Percentiles rank a stretch among this genome's conserved stretches.
Evolutionary conservation across 1,140 invertebrate species (phyloP).

Genomic region (Drosophila sucinea): DNA sequence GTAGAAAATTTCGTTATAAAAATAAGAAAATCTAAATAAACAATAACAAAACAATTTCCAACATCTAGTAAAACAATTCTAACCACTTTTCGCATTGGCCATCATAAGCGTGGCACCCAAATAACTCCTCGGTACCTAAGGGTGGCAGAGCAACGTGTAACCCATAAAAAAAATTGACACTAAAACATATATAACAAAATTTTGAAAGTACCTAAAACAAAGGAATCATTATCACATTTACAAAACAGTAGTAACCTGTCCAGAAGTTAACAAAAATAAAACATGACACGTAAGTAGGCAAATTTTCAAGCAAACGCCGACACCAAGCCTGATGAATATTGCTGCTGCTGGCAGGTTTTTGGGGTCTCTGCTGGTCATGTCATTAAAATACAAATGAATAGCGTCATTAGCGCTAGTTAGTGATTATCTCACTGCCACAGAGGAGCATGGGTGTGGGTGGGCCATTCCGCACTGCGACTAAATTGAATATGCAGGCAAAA

Average conservation of each 20-base stretch:
- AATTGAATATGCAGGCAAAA: conserved; percentile 22
- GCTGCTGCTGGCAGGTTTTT: neutral
- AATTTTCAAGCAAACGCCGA: neutral
- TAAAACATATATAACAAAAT: conserved; percentile 9
- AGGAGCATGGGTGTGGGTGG: neutral
- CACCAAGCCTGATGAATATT: neutral
- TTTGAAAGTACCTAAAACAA: neutral
- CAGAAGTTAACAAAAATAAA: conserved; percentile 18
- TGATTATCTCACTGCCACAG: neutral
- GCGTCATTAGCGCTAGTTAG: neutral
- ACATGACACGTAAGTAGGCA: conserved; percentile 50
- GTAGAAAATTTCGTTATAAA: neutral
- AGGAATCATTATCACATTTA: neutral
- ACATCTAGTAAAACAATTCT: neutral
- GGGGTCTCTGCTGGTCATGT: neutral
- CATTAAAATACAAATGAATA: neutral
- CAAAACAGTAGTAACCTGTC: neutral
- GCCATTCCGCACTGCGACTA: neutral
- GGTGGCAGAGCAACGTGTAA: neutral
- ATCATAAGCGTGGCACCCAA: neutral
- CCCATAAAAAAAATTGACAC: neutral
- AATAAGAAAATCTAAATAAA: neutral
- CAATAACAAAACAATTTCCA: conserved; percentile 3
- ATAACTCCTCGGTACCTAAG: neutral
- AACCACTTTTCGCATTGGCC: neutral